A percentile compares a stretch with the other conserved stretches of the same genome.
phyloP scores from a whole-genome alignment of 2,797 vertebrate species.

The Phoebastria nigripes region DNA sequence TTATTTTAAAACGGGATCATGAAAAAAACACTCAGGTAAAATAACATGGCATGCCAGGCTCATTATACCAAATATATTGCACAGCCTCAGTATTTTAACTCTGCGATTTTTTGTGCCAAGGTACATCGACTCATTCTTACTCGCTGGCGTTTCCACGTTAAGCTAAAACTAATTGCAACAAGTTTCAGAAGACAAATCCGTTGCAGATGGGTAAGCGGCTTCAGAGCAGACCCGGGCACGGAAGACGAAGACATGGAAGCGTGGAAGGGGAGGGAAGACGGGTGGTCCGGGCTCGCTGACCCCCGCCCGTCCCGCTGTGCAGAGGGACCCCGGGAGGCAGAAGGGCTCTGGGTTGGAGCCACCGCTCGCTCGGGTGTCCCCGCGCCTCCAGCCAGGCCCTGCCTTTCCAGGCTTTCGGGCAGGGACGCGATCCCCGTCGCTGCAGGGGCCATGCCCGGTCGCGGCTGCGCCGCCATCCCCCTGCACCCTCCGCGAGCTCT shows the following conservation, averaged over 20 bases:
- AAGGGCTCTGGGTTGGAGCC: not conserved
- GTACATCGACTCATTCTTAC: not conserved
- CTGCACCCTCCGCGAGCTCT: not conserved
- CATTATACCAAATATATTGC: not conserved
- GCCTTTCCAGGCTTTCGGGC: not conserved
- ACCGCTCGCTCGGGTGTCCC: accelerated
- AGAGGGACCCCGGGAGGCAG: not conserved
- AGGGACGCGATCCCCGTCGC: not conserved
- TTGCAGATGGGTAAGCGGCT: not conserved
- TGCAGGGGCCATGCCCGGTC: not conserved
- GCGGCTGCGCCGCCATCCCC: accelerated
- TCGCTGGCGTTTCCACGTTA: not conserved
- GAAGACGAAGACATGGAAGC: not conserved
- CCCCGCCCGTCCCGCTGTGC: accelerated
- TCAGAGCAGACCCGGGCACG: accelerated
- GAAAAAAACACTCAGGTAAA: slow-evolving; percentile 45
- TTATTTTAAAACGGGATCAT: slow-evolving; percentile 48
- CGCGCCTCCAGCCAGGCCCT: not conserved
- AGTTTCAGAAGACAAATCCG: slow-evolving; percentile 18
- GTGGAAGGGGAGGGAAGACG: not conserved
- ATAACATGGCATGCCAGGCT: not conserved
- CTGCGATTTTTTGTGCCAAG: not conserved
- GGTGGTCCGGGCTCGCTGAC: accelerated
- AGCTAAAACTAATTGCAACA: not conserved
- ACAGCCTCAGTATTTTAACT: not conserved